Conservation (phyloP, 1,140 invertebrate genomes). For the Lepidurus arcticus region DNA sequence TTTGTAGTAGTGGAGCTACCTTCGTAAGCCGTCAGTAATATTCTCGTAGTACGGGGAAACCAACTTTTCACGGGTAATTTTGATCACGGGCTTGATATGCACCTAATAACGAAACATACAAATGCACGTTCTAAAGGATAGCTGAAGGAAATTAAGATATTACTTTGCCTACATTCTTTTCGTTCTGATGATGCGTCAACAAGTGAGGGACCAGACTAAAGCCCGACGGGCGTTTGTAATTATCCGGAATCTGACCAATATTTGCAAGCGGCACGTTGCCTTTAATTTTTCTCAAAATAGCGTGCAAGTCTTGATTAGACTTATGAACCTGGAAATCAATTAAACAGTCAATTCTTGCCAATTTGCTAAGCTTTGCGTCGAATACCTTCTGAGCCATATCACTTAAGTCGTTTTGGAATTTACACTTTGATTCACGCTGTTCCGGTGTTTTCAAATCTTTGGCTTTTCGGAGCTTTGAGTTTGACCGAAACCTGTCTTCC, state of each 20-base stretch:
- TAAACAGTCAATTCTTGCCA: neutral
- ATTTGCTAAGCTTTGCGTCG: neutral
- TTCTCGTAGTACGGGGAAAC: neutral
- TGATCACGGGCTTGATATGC: slow-evolving; percentile 19
- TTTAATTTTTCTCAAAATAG: slow-evolving; percentile 59
- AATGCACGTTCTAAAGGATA: neutral
- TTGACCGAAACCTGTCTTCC: slow-evolving; percentile 45
- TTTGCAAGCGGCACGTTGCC: slow-evolving; percentile 52
- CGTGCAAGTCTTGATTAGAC: slow-evolving; percentile 62
- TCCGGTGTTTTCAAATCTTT: neutral
- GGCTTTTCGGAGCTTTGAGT: neutral
- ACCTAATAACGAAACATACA: neutral
- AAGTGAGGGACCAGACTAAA: slow-evolving; percentile 55
- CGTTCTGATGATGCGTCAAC: slow-evolving; percentile 39
- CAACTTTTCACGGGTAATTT: slow-evolving; percentile 6
- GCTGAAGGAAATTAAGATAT: neutral
- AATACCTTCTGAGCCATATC: neutral
- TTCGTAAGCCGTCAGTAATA: neutral
- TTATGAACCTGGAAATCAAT: slow-evolving; percentile 53
- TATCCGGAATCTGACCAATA: slow-evolving; percentile 50
- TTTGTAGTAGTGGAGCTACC: neutral
- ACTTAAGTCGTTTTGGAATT: neutral
- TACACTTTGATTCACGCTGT: slow-evolving; percentile 24
- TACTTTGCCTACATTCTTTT: slow-evolving; percentile 33
- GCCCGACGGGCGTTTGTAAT: slow-evolving; percentile 55